Percentiles rank a stretch among this genome's conserved stretches.
These are phyloP conservation scores for Pseudotriccus pelzelni DNA, from an alignment of 2,797 vertebrate species.

Conservation along the genomic window DNA sequence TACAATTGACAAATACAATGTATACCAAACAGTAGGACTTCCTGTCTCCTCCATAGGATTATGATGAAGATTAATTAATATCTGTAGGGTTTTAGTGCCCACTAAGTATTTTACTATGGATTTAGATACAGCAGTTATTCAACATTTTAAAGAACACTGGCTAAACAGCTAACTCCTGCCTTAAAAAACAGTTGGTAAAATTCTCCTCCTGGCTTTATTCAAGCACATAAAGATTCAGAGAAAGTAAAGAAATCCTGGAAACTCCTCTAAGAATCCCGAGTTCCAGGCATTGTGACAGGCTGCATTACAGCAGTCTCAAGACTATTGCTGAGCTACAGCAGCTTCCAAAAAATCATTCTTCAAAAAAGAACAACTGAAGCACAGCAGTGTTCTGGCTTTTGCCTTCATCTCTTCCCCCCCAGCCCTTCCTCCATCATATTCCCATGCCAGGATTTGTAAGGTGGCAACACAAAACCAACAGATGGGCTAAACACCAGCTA, in stretches of 20 bases:
- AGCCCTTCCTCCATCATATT: background rate
- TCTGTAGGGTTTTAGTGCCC: background rate
- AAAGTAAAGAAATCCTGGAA: background rate
- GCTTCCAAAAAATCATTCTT: background rate
- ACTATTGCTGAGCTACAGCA: background rate
- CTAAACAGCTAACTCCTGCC: background rate
- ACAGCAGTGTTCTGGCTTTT: slow-evolving; percentile 6
- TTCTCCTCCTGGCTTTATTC: background rate
- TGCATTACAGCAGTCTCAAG: background rate
- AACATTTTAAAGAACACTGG: background rate
- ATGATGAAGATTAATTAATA: background rate
- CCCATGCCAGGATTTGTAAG: background rate
- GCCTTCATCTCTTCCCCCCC: background rate
- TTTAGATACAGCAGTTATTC: background rate
- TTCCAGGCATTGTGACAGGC: background rate
- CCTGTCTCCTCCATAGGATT: background rate
- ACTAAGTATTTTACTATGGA: background rate
- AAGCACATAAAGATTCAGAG: background rate
- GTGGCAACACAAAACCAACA: background rate
- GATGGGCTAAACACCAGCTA: background rate
- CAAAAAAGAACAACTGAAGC: background rate
- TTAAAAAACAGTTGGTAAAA: background rate
- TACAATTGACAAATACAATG: background rate
- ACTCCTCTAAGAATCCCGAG: background rate
- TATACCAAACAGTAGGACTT: background rate